These are phyloP conservation scores for Tetramorium parvispinum DNA, from an alignment of 1,140 invertebrate species.

Conservation along the genomic window DNA sequence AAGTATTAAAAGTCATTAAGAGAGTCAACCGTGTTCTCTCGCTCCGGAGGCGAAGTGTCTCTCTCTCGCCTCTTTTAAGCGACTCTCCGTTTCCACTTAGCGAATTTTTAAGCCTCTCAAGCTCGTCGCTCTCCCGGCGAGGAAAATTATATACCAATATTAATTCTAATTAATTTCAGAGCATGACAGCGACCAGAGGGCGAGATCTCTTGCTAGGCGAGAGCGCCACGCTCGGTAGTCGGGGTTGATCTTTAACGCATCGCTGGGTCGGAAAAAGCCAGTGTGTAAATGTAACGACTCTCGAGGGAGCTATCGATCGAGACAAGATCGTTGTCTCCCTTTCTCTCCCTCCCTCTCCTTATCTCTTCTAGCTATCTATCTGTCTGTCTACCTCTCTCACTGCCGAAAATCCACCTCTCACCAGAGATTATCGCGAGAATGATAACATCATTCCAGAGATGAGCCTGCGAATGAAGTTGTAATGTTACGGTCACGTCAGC, in stretches of 20 bases:
- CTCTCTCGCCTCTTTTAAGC: background rate
- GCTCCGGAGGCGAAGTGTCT: background rate
- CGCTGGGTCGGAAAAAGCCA: background rate
- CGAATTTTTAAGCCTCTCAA: background rate
- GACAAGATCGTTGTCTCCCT: background rate
- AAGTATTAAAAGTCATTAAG: conserved; percentile 42
- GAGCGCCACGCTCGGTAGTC: background rate
- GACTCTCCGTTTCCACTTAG: background rate
- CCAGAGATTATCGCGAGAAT: background rate
- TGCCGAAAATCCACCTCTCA: conserved; percentile 10
- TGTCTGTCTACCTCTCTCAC: background rate
- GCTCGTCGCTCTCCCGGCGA: background rate
- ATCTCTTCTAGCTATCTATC: background rate
- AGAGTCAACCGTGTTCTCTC: background rate
- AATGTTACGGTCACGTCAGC: conserved; percentile 15
- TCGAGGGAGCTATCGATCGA: conserved; percentile 14
- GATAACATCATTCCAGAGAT: conserved; percentile 10
- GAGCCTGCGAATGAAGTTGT: conserved; percentile 12
- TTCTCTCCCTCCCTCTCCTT: background rate
- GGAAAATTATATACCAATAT: conserved; percentile 28
- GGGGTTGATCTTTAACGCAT: conserved; percentile 1
- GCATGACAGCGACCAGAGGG: background rate
- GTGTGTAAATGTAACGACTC: conserved; percentile 2
- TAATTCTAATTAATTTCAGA: conserved; percentile 53
- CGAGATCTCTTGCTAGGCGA: background rate